Percentiles rank a stretch among this genome's conserved stretches.
Conservation (phyloP, 2,888 invertebrate species). For the Onthophagus sagittarius region DNA sequence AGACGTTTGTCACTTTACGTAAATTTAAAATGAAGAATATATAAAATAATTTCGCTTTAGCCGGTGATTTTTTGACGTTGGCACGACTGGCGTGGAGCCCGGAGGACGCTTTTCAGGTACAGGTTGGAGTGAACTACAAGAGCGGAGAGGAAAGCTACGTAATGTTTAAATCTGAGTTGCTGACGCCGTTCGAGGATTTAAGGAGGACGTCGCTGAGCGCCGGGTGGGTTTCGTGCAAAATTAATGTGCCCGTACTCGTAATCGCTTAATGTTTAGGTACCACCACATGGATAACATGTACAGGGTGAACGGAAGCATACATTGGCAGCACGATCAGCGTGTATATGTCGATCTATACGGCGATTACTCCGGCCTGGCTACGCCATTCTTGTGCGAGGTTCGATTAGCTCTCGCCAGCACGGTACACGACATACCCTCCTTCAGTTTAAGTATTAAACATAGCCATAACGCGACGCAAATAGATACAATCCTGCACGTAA, state of each 20-base stretch:
- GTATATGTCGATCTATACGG: slow-evolving; percentile 55
- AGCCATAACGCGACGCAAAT: slow-evolving; percentile 51
- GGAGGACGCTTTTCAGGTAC: slow-evolving; percentile 58
- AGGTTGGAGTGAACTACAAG: slow-evolving; percentile 59
- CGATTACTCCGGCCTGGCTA: slow-evolving; percentile 48
- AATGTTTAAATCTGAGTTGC: slow-evolving; percentile 48
- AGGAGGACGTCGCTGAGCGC: slow-evolving; percentile 52
- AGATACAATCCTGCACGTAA: slow-evolving; percentile 52
- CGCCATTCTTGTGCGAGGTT: slow-evolving; percentile 50
- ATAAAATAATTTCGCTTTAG: slow-evolving; percentile 33
- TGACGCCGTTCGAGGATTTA: slow-evolving; percentile 59
- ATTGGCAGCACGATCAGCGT: slow-evolving; percentile 60
- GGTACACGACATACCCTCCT: slow-evolving; percentile 55
- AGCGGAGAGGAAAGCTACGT: slow-evolving; percentile 49
- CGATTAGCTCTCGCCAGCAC: slow-evolving; percentile 56
- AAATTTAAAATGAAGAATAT: not conserved
- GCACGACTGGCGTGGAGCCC: slow-evolving; percentile 68
- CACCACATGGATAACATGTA: slow-evolving; percentile 52
- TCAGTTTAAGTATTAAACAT: slow-evolving; percentile 56
- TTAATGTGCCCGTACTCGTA: not conserved
- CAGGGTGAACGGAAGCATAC: slow-evolving; percentile 52
- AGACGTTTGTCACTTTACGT: not conserved
- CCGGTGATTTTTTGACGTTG: slow-evolving; percentile 49
- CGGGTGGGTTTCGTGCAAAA: slow-evolving; percentile 44
- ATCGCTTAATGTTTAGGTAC: slow-evolving; percentile 43